Percentiles rank a stretch among this genome's conserved stretches.
Evolutionary conservation across 2,113 vertebrate genomes (phyloP).

Genomic region (Syngnathus floridae): DNA sequence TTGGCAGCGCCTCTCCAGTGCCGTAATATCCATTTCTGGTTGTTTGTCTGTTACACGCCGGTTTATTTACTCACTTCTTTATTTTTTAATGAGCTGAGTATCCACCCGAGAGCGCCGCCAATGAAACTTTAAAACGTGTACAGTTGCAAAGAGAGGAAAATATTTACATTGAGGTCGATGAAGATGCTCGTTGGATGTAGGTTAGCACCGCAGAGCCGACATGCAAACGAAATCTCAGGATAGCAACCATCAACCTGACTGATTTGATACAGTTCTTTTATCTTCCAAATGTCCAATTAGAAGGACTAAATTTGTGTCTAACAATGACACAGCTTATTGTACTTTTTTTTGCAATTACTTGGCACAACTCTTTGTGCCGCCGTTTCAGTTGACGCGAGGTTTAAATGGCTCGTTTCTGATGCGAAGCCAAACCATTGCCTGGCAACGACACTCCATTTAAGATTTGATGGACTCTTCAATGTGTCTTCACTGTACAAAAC

Average conservation of each 20-base stretch:
- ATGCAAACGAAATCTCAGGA: slow-evolving; percentile 98
- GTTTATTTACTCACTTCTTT: slow-evolving; percentile 66
- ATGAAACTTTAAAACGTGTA: slow-evolving; percentile 68
- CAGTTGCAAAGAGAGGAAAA: slow-evolving; percentile 69
- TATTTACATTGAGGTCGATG: slow-evolving; percentile 89
- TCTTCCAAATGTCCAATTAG: slow-evolving; percentile 99
- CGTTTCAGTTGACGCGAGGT: background rate
- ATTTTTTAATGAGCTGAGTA: slow-evolving; percentile 70
- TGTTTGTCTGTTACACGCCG: slow-evolving; percentile 59
- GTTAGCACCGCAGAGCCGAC: slow-evolving; percentile 96
- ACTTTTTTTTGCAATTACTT: background rate
- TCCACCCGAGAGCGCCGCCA: slow-evolving; percentile 52
- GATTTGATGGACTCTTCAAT: background rate
- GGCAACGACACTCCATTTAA: background rate
- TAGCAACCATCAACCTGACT: slow-evolving; percentile 97
- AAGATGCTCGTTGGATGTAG: slow-evolving; percentile 89
- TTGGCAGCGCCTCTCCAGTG: slow-evolving; percentile 24
- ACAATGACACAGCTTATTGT: slow-evolving; percentile 21
- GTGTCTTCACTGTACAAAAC: background rate
- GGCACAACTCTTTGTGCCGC: slow-evolving; percentile 21
- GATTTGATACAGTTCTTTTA: slow-evolving; percentile 99
- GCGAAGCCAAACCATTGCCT: background rate
- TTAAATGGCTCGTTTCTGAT: background rate
- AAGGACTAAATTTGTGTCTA: slow-evolving; percentile 62
- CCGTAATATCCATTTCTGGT: slow-evolving; percentile 31